phyloP scores from a whole-genome alignment of 2,797 vertebrate species.

The Mallotus villosus region DNA sequence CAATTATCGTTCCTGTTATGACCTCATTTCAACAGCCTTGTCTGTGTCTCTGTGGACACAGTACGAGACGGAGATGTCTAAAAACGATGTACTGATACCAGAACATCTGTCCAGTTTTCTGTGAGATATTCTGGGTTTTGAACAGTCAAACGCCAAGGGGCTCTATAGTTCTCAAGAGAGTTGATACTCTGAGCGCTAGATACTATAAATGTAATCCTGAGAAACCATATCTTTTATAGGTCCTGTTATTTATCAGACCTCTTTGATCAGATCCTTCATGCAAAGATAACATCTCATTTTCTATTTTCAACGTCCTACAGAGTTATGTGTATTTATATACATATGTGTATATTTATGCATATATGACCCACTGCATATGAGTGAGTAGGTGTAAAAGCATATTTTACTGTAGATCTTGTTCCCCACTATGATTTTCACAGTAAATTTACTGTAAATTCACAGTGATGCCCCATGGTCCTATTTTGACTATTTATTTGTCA shows the following conservation, averaged over 20 bases:
- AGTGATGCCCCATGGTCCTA: slow-evolving; percentile 68
- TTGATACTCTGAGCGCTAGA: slow-evolving; percentile 60
- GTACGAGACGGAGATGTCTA: slow-evolving; percentile 18
- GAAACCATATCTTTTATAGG: slow-evolving; percentile 59
- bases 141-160: slow-evolving; percentile 41
- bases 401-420: slow-evolving; percentile 68
- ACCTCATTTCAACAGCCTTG: too few species aligned
- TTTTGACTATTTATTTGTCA: slow-evolving; percentile 63
- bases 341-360: slow-evolving; percentile 69
- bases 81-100: slow-evolving; percentile 36
- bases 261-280: slow-evolving; percentile 59
- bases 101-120: slow-evolving; percentile 26
- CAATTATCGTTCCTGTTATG: not conserved
- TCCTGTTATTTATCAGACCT: slow-evolving; percentile 54
- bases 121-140: slow-evolving; percentile 30
- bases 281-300: slow-evolving; percentile 60
- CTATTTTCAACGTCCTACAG: slow-evolving; percentile 70
- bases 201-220: slow-evolving; percentile 54
- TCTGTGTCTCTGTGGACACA: not conserved
- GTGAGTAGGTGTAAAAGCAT: slow-evolving; percentile 59
- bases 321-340: slow-evolving; percentile 71
- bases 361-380: slow-evolving; percentile 67
- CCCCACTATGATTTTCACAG: slow-evolving; percentile 69
- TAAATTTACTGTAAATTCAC: slow-evolving; percentile 70
- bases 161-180: slow-evolving; percentile 46